Evolutionary conservation across 2,797 vertebrate species (phyloP), one percentile per base, ranked within the genome.

Genomic region (Lateolabrax maculatus): DNA sequence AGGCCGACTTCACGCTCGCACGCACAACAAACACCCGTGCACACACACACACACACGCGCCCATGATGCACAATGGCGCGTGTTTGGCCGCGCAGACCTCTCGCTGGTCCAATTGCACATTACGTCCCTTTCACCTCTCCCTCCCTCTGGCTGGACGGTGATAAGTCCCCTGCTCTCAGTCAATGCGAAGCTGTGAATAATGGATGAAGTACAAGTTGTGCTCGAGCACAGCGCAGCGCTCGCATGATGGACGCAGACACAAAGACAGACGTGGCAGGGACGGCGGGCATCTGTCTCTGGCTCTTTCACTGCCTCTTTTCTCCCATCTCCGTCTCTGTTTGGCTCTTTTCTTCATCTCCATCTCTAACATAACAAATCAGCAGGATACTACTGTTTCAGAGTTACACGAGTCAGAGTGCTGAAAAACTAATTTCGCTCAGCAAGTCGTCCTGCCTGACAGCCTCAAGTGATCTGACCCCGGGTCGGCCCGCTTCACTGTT

Each of bases 181-280:
- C 74, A 66, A 78, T 37, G 68, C 15, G 9, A 79, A 69, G 80
- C 84, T 76, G 87, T 90, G 85, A 91, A 91, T 91, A 92, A 92
- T 90, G 85, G 77, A 93, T 91, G 86, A 87, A 82, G 82, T 72
- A 82, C 87, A 84, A 84, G 81, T 79, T 67, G 79, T 16, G 77
- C 55, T 62, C 43, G 60, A 81, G 75, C 71, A 3, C 79, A 81
- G 81, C 66, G 11, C 44, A 72, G 64, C 10, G 5, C 58, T 37
- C 49, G 19, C 86, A 64, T 77, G 85, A 88, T 58, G 77, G 75
- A 87, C 76, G 53, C 57, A 10, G 23, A 73, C 87, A 82, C 68
- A 74, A 70, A 70, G 53, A 77, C 39, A 74, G 71, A 71, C 52
- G 39, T 15, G 70, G 23, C 60, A 29, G 53, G 36, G 73, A 73